Base-by-base conservation (phyloP, 2,888 invertebrate genomes). In the Papilio gigon region DNA sequence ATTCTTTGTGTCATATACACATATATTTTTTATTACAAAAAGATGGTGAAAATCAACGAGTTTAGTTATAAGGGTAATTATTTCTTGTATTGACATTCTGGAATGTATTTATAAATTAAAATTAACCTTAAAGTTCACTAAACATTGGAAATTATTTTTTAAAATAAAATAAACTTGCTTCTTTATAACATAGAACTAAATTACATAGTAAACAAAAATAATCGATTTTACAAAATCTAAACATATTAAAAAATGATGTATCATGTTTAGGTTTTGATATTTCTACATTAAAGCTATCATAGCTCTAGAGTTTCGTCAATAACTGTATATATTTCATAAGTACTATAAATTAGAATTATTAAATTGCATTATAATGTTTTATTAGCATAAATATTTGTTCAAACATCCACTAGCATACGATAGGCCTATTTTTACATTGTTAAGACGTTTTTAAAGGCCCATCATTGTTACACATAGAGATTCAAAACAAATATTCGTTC, bases 401-500 rank as follows among this genome's bases (percentile, higher is more conserved):
- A 50, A 50, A 50, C n/a, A n/a, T 4, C 14, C 30, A 9, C 9
- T 9, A 56, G 3, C 9, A 27, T 56, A 30, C 6, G 30, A 56
- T 30, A 56, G 1, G n/a, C 2, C 27, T 64, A 53, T 53, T 47
- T 65, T 44, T 33, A 44, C 22, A 67, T 42, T 8, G 30, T 47
- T 50, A 56, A 61, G 67, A 60, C 42, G 37, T 53, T 42, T 56
- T 9, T 62, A 68, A 58, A 68, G 56, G 62, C 58, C 44, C 56
- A 37, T 42, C 33, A 53, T 20, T 56, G 42, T 42, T 61, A 40
- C 33, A 33, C 42, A 35, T 25, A 33, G 35, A 35, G 58, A 35
- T 68, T 63, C 58, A 63, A 58, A 68, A 63, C 35, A 63, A 68
- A 68, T 58, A 63, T 59, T 37, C 22, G 14, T 35, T 2, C 40